Percentiles rank a stretch among this genome's conserved stretches.
These are phyloP conservation scores for Psephotus haematonotus DNA, from an alignment of 2,113 vertebrate genomes.

Conservation along the genomic window DNA sequence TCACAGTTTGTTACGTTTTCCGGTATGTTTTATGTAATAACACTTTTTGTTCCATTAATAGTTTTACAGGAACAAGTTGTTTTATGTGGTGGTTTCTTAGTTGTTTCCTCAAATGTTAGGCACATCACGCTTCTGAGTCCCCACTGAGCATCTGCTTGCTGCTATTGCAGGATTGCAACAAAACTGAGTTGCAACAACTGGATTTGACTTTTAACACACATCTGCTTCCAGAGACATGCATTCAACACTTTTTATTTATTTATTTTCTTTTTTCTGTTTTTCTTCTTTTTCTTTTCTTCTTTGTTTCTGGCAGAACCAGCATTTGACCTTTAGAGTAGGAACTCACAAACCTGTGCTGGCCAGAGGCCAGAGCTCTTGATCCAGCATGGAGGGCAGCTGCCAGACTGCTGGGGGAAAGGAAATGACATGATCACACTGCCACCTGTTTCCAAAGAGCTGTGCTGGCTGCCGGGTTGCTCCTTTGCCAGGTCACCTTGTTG, in stretches of 20 bases:
- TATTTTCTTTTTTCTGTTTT: background rate
- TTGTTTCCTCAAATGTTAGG: background rate
- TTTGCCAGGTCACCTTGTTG: slow-evolving; percentile 39
- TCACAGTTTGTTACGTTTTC: background rate
- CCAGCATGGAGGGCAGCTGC: background rate
- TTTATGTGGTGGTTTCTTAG: background rate
- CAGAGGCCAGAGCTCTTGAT: slow-evolving; percentile 14
- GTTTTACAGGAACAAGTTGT: background rate
- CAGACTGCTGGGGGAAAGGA: slow-evolving; percentile 35
- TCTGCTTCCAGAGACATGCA: background rate
- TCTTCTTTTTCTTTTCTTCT: background rate
- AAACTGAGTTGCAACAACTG: slow-evolving; percentile 2
- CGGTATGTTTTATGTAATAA: background rate
- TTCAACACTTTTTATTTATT: background rate
- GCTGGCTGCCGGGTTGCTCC: background rate
- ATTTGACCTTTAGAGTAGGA: background rate
- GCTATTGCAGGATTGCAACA: background rate
- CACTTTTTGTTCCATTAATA: background rate
- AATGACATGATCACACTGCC: slow-evolving; percentile 16
- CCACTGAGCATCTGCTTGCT: background rate
- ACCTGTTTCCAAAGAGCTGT: slow-evolving; percentile 26
- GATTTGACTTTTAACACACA: slow-evolving; percentile 43
- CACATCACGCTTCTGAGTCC: background rate
- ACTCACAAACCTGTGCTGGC: slow-evolving; percentile 13
- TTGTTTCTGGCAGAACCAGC: background rate